Evolutionary conservation across 1,140 invertebrate genomes (phyloP).

Genomic region (Aphis gossypii): DNA sequence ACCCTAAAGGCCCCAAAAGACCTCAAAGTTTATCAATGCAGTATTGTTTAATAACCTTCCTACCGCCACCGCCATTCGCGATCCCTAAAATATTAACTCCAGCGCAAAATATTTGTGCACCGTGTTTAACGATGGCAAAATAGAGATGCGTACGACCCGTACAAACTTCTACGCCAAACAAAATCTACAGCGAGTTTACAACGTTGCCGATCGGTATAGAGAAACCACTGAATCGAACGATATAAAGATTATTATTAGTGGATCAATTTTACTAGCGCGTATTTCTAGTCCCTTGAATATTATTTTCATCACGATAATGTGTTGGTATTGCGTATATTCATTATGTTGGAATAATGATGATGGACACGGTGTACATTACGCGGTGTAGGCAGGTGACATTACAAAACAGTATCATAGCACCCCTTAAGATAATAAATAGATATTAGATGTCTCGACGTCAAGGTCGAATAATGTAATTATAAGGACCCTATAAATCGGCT

Average conservation of each 20-base stretch:
- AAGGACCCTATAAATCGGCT: neutral
- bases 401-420: neutral
- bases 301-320: neutral
- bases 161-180: neutral
- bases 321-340: neutral
- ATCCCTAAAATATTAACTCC: neutral
- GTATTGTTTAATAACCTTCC: constrained; percentile 12
- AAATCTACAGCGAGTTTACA: neutral
- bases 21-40: constrained; percentile 4
- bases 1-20: neutral
- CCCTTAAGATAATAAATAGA: neutral
- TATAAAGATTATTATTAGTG: neutral
- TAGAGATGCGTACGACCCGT: neutral
- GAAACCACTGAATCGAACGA: neutral
- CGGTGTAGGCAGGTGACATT: neutral
- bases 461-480: neutral
- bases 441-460: neutral
- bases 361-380: neutral
- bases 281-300: neutral
- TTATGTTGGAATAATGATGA: neutral
- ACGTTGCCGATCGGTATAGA: neutral
- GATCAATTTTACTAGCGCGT: neutral
- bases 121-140: neutral
- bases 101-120: neutral
- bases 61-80: neutral